A percentile compares a stretch with the other conserved stretches of the same genome.
These are phyloP conservation scores for Leuciscus idus DNA, from an alignment of 2,113 vertebrate genomes.

Conservation along the genomic window DNA sequence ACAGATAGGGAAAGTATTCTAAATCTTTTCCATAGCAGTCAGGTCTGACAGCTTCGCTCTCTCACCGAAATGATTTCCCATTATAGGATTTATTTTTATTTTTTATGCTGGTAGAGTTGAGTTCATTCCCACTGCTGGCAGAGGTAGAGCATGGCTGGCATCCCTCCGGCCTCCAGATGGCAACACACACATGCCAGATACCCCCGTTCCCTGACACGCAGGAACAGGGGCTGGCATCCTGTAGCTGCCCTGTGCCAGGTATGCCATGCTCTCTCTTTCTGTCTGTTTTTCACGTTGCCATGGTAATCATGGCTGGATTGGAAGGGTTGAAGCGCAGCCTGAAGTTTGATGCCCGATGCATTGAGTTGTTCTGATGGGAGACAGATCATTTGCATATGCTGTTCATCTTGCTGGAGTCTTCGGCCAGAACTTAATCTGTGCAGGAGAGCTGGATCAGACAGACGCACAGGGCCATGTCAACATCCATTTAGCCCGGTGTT, in stretches of 20 bases:
- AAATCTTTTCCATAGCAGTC: not conserved
- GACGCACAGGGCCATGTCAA: not conserved
- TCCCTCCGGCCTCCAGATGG: conserved; percentile 74
- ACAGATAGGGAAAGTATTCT: not conserved
- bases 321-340: not conserved
- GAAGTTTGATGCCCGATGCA: not conserved
- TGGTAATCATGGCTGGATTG: not conserved
- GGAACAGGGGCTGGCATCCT: conserved; percentile 66
- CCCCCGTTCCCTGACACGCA: conserved; percentile 54
- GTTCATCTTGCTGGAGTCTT: conserved; percentile 3
- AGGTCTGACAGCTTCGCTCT: not conserved
- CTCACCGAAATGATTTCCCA: not conserved
- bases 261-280: conserved; percentile 38
- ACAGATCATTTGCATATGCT: conserved; percentile 37
- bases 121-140: conserved; percentile 39
- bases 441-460: not conserved
- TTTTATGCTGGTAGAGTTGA: conserved; percentile 44
- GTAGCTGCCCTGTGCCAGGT: conserved; percentile 55
- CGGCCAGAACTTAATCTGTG: not conserved
- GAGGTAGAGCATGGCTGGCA: conserved; percentile 58
- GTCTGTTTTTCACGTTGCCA: not conserved
- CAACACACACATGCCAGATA: conserved; percentile 65
- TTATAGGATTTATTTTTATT: not conserved
- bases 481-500: conserved; percentile 4
- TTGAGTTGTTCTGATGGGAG: conserved; percentile 9